Conservation (phyloP, 1,140 invertebrate species). For the Trichonephila clavata region DNA sequence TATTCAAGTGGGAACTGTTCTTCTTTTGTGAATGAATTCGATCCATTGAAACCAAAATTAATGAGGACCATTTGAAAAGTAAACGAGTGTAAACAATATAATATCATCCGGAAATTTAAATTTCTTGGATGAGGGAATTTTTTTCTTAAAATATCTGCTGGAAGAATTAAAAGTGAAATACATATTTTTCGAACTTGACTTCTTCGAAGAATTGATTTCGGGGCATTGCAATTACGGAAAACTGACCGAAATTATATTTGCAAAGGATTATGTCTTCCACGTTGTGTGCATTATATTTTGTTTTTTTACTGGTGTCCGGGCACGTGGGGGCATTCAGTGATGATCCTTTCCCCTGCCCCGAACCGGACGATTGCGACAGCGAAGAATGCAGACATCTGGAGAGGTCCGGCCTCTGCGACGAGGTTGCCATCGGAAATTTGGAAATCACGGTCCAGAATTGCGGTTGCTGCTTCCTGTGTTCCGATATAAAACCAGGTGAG, state of each 20-base stretch:
- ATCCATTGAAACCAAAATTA: no score
- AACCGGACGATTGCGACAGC: background rate
- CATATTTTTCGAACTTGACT: no score
- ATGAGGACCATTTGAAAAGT: no score
- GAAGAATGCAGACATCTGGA: slow-evolving; percentile 59
- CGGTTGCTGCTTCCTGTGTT: slow-evolving; percentile 65
- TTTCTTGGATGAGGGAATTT: no score
- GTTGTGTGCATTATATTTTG: background rate
- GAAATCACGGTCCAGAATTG: slow-evolving; percentile 53
- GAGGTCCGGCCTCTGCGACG: slow-evolving; percentile 44
- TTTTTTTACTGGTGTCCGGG: background rate
- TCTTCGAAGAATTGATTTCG: no score
- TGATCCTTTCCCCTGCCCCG: slow-evolving; percentile 32
- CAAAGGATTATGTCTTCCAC: background rate
- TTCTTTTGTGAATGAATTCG: no score
- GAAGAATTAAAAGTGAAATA: no score
- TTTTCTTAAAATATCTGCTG: no score
- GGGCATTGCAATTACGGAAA: background rate
- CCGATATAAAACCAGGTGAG: slow-evolving; percentile 37
- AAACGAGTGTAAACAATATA: no score
- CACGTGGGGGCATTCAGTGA: background rate
- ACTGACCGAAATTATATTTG: background rate
- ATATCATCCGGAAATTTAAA: no score
- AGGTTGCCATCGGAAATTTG: background rate
- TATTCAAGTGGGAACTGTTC: no score